Evolutionary conservation across 2,888 invertebrate genomes (phyloP).

Genomic region (Zonitis immaculata): DNA sequence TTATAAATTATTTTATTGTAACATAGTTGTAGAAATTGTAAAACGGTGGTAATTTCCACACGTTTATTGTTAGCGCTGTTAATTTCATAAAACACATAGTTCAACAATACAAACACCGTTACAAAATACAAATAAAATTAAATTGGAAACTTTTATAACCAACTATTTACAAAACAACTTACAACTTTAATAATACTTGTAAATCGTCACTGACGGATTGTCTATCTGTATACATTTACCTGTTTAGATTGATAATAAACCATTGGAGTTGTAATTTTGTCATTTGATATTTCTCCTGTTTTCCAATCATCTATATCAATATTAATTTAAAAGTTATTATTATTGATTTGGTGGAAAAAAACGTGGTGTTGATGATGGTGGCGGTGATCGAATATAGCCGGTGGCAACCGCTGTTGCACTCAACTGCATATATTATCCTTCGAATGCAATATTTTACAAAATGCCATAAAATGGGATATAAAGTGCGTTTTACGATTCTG

Average conservation of each 20-base stretch:
- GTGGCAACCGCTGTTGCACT: slow-evolving; percentile 7
- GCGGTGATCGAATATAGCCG: not conserved
- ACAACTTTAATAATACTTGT: not conserved
- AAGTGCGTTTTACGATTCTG: slow-evolving; percentile 50
- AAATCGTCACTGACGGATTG: not conserved
- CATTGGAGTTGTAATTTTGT: too few relatives aligned
- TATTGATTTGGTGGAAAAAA: too few relatives aligned
- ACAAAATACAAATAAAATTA: not conserved
- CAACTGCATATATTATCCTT: slow-evolving; percentile 49
- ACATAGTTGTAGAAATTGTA: too few relatives aligned
- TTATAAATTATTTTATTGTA: too few relatives aligned
- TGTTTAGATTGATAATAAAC: too few relatives aligned
- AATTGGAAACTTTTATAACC: not conserved
- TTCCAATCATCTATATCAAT: too few relatives aligned
- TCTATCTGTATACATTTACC: too few relatives aligned
- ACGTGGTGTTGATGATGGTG: not conserved
- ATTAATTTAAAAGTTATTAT: too few relatives aligned
- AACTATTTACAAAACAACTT: not conserved
- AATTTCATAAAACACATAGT: not conserved
- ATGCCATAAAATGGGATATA: slow-evolving; percentile 51
- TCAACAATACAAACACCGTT: not conserved
- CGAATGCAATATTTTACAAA: slow-evolving; percentile 52
- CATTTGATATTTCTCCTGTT: too few relatives aligned
- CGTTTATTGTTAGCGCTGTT: not conserved
- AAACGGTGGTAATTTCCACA: not conserved